Evolutionary conservation across 1,140 invertebrate genomes (phyloP).

Genomic region (Drosophila ironensis): DNA sequence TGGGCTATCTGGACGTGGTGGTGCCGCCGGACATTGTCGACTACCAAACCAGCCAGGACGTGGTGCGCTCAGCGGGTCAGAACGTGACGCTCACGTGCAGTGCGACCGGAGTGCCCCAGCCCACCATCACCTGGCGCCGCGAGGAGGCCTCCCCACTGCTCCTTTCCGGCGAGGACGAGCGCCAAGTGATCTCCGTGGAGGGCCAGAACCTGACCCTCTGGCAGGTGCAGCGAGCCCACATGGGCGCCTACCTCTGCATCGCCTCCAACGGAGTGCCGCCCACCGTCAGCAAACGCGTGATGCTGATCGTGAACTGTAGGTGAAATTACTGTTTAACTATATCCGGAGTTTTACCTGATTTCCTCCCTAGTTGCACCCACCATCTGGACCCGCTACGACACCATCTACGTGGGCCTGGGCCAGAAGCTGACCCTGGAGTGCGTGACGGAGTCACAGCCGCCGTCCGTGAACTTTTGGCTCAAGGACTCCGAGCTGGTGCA

Average conservation of each 20-base stretch:
- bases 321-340: too few relatives aligned
- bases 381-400: conserved; percentile 84
- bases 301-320: conserved; percentile 90
- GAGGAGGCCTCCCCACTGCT: conserved; percentile 85
- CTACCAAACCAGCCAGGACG: conserved; percentile 88
- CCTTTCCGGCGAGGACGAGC: conserved; percentile 8
- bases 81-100: conserved; percentile 89
- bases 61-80: conserved; percentile 88
- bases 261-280: conserved; percentile 91
- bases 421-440: conserved; percentile 84
- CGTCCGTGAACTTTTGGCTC: conserved; percentile 85
- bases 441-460: conserved; percentile 84
- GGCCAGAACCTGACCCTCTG: conserved; percentile 81
- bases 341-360: too few relatives aligned
- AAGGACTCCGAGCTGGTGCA: conserved; percentile 72
- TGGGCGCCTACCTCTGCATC: conserved; percentile 83
- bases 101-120: conserved; percentile 87
- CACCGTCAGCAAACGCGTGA: conserved; percentile 89
- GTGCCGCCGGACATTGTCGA: conserved; percentile 90
- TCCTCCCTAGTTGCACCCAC: conserved; percentile 83
- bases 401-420: conserved; percentile 84
- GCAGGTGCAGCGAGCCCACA: conserved; percentile 79
- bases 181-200: conserved; percentile 76
- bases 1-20: conserved; percentile 94
- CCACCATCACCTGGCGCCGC: conserved; percentile 87